phyloP scores from a whole-genome alignment of 2,797 vertebrate genomes.

The Lerista edwardsae region DNA sequence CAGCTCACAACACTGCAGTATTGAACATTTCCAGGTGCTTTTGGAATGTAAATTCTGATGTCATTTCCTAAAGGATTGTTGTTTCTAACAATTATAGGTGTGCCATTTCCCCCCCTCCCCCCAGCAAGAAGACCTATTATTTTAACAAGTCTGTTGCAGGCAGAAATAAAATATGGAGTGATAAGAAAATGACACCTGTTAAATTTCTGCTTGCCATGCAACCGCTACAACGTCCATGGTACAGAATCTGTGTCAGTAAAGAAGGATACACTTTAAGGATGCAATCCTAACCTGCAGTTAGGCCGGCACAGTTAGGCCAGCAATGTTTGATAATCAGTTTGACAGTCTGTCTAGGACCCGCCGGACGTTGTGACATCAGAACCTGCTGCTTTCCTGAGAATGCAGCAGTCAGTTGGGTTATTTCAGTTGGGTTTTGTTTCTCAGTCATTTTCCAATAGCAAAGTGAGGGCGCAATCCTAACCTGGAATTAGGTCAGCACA shows the following conservation, averaged over 20 bases:
- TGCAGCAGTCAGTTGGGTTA: too few relatives aligned
- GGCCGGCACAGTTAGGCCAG: too few relatives aligned
- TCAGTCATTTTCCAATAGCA: too few relatives aligned
- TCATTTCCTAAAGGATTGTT: not conserved
- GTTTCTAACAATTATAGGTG: conserved; percentile 1
- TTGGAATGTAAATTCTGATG: conserved; percentile 8
- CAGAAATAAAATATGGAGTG: not conserved
- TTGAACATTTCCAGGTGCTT: conserved; percentile 12
- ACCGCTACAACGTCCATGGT: not conserved
- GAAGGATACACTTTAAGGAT: not conserved
- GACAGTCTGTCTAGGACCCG: too few relatives aligned
- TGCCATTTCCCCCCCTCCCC: too few relatives aligned
- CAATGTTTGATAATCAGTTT: too few relatives aligned
- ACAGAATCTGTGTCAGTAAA: not conserved
- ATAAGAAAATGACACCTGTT: not conserved
- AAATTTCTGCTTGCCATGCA: not conserved
- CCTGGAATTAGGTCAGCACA: too few relatives aligned
- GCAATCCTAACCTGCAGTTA: too few relatives aligned
- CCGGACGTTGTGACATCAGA: too few relatives aligned
- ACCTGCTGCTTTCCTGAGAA: too few relatives aligned
- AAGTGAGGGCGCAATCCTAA: too few relatives aligned
- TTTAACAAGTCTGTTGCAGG: not conserved
- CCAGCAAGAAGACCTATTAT: not conserved
- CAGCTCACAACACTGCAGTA: not conserved
- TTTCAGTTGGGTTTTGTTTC: too few relatives aligned